Evolutionary conservation across 1,140 invertebrate species (phyloP).

Genomic region (Leptonema lineaticorne): DNA sequence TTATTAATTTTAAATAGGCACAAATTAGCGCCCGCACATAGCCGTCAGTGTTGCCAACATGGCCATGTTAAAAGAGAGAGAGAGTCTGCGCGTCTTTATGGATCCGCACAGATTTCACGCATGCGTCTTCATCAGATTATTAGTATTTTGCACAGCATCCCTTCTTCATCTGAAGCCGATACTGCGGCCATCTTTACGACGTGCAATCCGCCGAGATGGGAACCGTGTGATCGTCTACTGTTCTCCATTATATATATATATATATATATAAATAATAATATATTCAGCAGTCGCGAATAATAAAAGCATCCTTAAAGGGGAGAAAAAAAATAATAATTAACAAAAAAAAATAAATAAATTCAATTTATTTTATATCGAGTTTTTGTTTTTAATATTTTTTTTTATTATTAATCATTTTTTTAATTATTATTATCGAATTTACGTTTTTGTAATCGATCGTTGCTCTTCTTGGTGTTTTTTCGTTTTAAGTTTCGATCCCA

Average conservation of each 20-base stretch:
- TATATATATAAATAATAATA: no score
- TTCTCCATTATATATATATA: background rate
- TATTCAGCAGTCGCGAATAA: no score
- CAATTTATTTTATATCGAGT: no score
- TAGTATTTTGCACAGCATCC: background rate
- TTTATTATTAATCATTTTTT: no score
- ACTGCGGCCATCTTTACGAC: slow-evolving; percentile 11
- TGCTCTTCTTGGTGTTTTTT: background rate
- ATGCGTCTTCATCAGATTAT: no score
- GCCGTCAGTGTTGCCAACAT: background rate
- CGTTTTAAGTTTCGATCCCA: background rate
- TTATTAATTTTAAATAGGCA: background rate
- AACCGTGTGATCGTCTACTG: background rate
- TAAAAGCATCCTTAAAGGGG: no score
- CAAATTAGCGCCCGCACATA: background rate
- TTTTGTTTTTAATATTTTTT: no score
- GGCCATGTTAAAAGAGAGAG: no score
- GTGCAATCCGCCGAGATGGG: slow-evolving; percentile 26
- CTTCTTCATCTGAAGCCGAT: background rate
- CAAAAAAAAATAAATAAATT: background rate
- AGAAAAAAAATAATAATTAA: background rate
- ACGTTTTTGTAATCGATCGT: no score
- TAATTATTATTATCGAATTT: no score
- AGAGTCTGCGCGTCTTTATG: slow-evolving; percentile 19
- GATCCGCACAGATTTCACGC: background rate